Conservation (phyloP, 2,888 invertebrate species). For the Trissoscelio sp. region DNA sequence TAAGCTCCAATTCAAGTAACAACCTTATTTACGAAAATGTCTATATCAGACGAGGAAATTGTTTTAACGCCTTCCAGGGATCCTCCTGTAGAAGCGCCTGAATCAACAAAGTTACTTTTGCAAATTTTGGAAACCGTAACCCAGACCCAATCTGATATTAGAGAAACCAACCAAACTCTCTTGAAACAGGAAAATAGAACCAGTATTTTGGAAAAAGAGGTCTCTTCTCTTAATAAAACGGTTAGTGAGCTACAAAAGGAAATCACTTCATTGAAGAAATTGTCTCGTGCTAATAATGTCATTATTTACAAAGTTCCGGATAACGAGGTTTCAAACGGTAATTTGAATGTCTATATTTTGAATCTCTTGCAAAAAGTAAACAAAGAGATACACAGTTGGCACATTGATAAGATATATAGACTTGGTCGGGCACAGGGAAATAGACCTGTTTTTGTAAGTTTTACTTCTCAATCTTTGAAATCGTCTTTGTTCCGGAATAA, state of each 20-base stretch:
- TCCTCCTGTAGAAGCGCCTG: no score
- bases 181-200: neutral
- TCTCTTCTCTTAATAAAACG: neutral
- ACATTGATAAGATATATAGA: neutral
- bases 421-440: neutral
- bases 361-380: neutral
- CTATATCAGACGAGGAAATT: no score
- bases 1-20: no score
- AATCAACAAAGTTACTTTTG: no score
- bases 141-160: no score
- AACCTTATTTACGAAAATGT: no score
- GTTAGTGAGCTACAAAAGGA: neutral
- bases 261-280: neutral
- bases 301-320: neutral
- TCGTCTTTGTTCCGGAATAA: neutral
- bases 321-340: neutral
- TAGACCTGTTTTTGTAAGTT: neutral
- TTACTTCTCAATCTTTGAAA: neutral
- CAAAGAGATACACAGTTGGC: neutral
- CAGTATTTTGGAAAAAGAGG: neutral
- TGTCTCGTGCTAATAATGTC: neutral
- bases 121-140: no score
- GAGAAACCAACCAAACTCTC: neutral
- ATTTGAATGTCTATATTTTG: neutral
- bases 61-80: no score